Evolutionary conservation across 2,113 vertebrate genomes (phyloP), one percentile per base, ranked within the genome.

Genomic region (Ramphastos sulfuratus): DNA sequence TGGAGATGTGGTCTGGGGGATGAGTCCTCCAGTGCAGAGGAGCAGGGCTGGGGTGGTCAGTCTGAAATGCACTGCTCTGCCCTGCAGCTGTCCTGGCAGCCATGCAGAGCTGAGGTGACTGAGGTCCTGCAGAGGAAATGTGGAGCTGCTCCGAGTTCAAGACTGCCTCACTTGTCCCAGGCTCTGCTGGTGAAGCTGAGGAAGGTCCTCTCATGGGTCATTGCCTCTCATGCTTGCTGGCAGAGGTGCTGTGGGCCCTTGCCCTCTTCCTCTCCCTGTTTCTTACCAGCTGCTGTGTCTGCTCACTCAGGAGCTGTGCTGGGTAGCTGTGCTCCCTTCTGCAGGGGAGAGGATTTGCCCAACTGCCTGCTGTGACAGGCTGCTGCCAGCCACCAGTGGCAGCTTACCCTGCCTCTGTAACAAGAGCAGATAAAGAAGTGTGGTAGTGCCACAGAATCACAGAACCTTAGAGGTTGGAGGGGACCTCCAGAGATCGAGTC

Each of bases 151-250:
- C 15, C 44, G 35, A 39, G 12, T 37, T 63, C 37, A 5, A 3
- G 72, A 72, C 4, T 56, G 54, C 54, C 58, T 79, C 59, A 7
- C 52, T 13, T 31, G 18, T 73, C 35, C 52, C 46, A 44, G 0
- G 24, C 27, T 54, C 35, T 90, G 31, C 60, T 79, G 1, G 1
- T 39, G 59, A 59, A 76, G 35, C 16, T 63, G 66, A 60, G 25
- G 28, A 76, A 39, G 17, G 20, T 59, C 52, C 50, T 63, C 30
- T 20, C 1, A 8, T 5, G 12, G 8, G 31, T 44, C 21, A 6
- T 1, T 65, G 28, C 5, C 30, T 30, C 0, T 3, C 1, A 0
- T 33, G 39, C 27, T 39, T 0, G 3, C 30, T 5, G 17, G 37
- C 58, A 67, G 28, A 42, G 25, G n/a, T 48, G 18, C 3, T 11